Percentiles rank a stretch among this genome's conserved stretches.
phyloP scores from a whole-genome alignment of 2,888 invertebrate species.

The Aromia moschata region DNA sequence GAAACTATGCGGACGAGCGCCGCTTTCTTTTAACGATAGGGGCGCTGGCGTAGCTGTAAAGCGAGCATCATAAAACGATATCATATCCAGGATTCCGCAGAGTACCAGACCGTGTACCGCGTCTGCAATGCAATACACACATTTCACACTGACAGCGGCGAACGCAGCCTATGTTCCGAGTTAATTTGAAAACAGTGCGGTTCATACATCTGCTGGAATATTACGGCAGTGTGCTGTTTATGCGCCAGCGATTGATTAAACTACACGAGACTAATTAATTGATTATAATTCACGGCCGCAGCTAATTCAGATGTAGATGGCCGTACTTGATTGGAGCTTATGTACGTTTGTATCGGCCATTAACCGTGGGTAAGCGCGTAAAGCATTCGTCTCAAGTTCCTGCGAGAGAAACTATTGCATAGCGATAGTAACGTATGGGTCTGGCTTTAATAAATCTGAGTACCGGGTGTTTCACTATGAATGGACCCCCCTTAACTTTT shows the following conservation, averaged over 20 bases:
- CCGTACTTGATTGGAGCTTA: slow-evolving; percentile 20
- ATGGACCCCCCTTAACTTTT: no score
- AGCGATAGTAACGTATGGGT: no score
- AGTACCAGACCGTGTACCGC: slow-evolving; percentile 7
- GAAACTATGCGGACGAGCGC: not conserved
- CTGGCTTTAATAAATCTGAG: no score
- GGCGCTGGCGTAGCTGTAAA: not conserved
- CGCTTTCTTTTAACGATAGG: slow-evolving; percentile 1
- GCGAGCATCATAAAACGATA: slow-evolving; percentile 10
- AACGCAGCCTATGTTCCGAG: slow-evolving; percentile 37
- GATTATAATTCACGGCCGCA: slow-evolving; percentile 35
- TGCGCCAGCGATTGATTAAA: slow-evolving; percentile 42
- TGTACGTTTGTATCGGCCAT: not conserved
- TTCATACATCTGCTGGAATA: slow-evolving; percentile 29
- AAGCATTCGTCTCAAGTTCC: no score
- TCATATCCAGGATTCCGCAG: slow-evolving; percentile 14
- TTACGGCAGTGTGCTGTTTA: slow-evolving; percentile 30
- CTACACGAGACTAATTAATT: slow-evolving; percentile 42
- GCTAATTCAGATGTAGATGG: slow-evolving; percentile 11
- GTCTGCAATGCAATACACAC: slow-evolving; percentile 24
- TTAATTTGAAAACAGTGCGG: slow-evolving; percentile 43
- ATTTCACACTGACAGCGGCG: slow-evolving; percentile 21
- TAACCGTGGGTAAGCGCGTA: not conserved
- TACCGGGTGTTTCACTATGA: no score
- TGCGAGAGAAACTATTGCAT: no score